A percentile compares a stretch with the other conserved stretches of the same genome.
phyloP scores from a whole-genome alignment of 2,888 invertebrate species.

The Apantesis nais region DNA sequence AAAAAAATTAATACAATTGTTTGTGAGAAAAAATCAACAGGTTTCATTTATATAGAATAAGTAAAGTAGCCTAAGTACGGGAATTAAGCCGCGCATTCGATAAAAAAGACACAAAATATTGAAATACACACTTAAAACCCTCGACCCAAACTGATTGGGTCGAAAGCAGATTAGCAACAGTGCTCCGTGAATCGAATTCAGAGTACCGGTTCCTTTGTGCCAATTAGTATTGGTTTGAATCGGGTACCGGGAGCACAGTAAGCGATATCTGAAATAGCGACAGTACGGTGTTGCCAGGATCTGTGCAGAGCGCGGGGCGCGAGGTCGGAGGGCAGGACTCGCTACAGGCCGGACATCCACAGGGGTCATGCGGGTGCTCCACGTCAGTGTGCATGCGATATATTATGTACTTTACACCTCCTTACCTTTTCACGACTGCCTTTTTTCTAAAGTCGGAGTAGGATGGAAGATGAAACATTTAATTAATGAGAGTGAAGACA shows the following conservation, averaged over 20 bases:
- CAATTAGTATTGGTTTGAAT: slow-evolving; percentile 31
- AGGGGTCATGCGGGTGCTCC: slow-evolving; percentile 80
- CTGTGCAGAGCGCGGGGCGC: slow-evolving; percentile 51
- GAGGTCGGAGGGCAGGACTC: slow-evolving; percentile 35
- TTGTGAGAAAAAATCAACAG: slow-evolving; percentile 51
- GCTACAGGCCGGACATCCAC: slow-evolving; percentile 62
- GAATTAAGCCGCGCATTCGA: slow-evolving; percentile 50
- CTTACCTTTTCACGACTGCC: slow-evolving; percentile 95
- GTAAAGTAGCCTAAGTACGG: slow-evolving; percentile 39
- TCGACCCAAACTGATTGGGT: slow-evolving; percentile 36
- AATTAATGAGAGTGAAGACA: slow-evolving; percentile 81
- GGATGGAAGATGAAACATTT: slow-evolving; percentile 85
- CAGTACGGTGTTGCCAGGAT: slow-evolving; percentile 45
- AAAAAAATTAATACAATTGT: background rate
- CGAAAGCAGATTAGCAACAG: slow-evolving; percentile 39
- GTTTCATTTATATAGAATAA: slow-evolving; percentile 35
- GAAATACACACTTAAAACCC: slow-evolving; percentile 29
- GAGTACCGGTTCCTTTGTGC: slow-evolving; percentile 36
- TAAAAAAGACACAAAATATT: slow-evolving; percentile 36
- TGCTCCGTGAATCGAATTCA: slow-evolving; percentile 35
- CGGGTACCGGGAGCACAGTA: slow-evolving; percentile 59
- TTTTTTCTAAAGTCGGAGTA: slow-evolving; percentile 90
- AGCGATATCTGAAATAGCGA: slow-evolving; percentile 65
- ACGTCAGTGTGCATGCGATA: slow-evolving; percentile 77
- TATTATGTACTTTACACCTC: slow-evolving; percentile 65